Evolutionary conservation across 1,140 invertebrate species (phyloP).

Genomic region (Drosophila melanica): DNA sequence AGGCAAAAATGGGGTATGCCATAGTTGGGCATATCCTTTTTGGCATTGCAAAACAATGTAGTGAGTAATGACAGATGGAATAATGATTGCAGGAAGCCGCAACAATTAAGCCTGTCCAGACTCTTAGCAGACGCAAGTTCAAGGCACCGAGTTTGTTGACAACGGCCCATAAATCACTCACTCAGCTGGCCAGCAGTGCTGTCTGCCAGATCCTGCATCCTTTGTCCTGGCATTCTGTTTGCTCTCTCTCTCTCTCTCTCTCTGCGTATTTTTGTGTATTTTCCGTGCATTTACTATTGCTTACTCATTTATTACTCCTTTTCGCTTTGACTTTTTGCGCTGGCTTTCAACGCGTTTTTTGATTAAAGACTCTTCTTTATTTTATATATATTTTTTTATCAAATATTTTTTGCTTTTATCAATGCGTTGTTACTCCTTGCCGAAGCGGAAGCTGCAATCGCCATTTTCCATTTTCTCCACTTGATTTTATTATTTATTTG

Average conservation of each 20-base stretch:
- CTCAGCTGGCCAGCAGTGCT: slow-evolving; percentile 20
- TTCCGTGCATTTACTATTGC: slow-evolving; percentile 23
- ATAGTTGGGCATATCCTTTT: not conserved
- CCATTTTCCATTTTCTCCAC: slow-evolving; percentile 52
- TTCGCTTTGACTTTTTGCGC: slow-evolving; percentile 6
- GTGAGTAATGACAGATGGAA: slow-evolving; percentile 46
- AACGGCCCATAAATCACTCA: slow-evolving; percentile 66
- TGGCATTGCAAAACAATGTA: not conserved
- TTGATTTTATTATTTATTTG: not conserved
- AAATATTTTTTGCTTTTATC: slow-evolving; percentile 39
- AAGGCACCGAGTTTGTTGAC: slow-evolving; percentile 64
- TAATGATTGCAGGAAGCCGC: slow-evolving; percentile 31
- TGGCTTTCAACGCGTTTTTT: slow-evolving; percentile 15
- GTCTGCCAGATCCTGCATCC: slow-evolving; percentile 23
- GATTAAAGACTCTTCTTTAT: slow-evolving; percentile 55
- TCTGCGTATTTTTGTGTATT: slow-evolving; percentile 19
- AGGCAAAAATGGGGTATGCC: too few species aligned
- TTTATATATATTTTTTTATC: slow-evolving; percentile 21
- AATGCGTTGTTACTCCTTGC: slow-evolving; percentile 15
- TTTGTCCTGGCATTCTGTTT: not conserved
- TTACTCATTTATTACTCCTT: slow-evolving; percentile 41
- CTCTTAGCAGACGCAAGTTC: slow-evolving; percentile 57
- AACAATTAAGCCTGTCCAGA: slow-evolving; percentile 71
- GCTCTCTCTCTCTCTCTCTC: not conserved
- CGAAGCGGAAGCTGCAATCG: slow-evolving; percentile 55